Evolutionary conservation across 2,113 vertebrate species (phyloP).

Genomic region (Myrmecophaga tridactyla): DNA sequence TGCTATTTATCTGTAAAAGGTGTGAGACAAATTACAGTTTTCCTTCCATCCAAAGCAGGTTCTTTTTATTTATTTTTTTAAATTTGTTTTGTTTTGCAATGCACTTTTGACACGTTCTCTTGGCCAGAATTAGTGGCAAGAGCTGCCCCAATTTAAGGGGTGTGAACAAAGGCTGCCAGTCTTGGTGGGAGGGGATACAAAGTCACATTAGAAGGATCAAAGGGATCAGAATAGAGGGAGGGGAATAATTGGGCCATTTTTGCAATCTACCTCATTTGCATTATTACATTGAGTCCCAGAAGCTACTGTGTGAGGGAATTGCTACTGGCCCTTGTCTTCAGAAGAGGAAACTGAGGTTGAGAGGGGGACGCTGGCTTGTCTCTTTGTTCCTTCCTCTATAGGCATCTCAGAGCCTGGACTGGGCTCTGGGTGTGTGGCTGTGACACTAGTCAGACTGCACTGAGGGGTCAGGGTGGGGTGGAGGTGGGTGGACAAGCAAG

Average conservation of each 20-base stretch:
- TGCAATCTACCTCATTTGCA: neutral
- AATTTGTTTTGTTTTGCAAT: too few relatives aligned
- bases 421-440: too few relatives aligned
- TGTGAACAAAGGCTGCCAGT: neutral
- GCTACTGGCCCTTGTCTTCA: neutral
- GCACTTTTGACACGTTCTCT: neutral
- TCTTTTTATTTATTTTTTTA: too few relatives aligned
- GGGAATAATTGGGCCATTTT: neutral
- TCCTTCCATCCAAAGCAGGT: too few relatives aligned
- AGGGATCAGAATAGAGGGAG: accelerated
- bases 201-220: neutral
- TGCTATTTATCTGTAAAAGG: too few relatives aligned
- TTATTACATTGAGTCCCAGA: neutral
- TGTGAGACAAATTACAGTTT: too few relatives aligned
- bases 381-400: neutral
- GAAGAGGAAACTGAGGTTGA: neutral
- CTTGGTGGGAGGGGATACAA: neutral
- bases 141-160: neutral
- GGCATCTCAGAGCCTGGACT: too few relatives aligned
- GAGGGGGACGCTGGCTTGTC: neutral
- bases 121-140: neutral
- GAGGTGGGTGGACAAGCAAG: neutral
- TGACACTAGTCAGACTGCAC: too few relatives aligned
- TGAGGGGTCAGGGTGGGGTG: too few relatives aligned
- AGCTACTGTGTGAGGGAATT: neutral